Base-by-base conservation (phyloP, 2,888 invertebrate species). In the Hololepta plana region DNA sequence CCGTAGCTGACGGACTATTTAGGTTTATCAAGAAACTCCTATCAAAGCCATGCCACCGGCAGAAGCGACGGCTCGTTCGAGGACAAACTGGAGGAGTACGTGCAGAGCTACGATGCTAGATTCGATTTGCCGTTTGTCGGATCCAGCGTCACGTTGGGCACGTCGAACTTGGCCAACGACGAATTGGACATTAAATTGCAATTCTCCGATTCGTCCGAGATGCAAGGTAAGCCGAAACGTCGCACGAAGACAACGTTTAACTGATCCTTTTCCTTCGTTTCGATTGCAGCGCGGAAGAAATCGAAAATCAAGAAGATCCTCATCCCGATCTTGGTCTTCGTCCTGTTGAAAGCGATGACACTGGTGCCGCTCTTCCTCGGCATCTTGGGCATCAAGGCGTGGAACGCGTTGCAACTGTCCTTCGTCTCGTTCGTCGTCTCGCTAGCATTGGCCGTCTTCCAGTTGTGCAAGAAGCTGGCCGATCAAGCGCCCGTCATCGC, bases 361-460 rank as follows among this genome's bases (percentile, higher is more conserved):
- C 62, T 82, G 39, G 77, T 84, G 34, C 84, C 84, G 12, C 59
- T 84, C 51, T 81, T 81, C 25, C 72, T 84, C 47, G 84, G 82
- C 45, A 71, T 82, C 35, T 65, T 82, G 36, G 81, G 81, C 45
- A 61, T 84, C 49, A 84, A 82, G 59, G 80, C 84, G 23, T 82
- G 80, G 74, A 82, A 84, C 52, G 81, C 82, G 4, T 68, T 82
- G 39, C 81, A 81, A 47, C 64, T 84, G 43, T 79, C 80, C 11
- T 82, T 82, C 70, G 73, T 82, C 65, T 79, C 81, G 21, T 84
- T 84, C 59, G 69, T 82, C 41, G 72, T 81, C 13, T 76, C 81
- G 42, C 71, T 81, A 38, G 79, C 74, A 34, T 59, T 84, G 54
- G 81, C 81, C 38, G 75, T 82, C 52, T 84, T 80, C 70, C 81